Evolutionary conservation across 2,888 invertebrate genomes (phyloP), one percentile per base, ranked within the genome.

Genomic region (Mystacides longicornis): DNA sequence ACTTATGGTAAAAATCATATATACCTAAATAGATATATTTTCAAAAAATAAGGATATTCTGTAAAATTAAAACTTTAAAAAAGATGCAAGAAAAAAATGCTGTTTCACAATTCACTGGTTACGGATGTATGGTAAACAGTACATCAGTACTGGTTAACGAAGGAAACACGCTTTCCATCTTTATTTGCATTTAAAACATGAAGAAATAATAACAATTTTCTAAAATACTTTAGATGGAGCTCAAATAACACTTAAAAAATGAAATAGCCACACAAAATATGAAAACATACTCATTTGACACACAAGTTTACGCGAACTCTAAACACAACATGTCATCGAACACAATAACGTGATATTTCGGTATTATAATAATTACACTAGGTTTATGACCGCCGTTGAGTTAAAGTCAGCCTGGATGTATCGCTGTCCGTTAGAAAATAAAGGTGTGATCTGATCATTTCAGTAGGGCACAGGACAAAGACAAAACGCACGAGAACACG

Each of bases 391-490:
- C 22, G 23, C 16, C 21, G 33, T 33, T 9, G 21, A 31, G 45
- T 21, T 46, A 21, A 22, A 49, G 43, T 49, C 50, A 49, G 54
- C 50, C 50, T 49, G 19, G 23, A n/a, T 42, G 21, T 45, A 33
- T 31, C 19, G 54, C 50, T 50, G 50, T 49, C 54, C 54, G 27
- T 45, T 33, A 21, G 22, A 19, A 27, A 53, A 37, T 37, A 37
- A 37, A 56, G 46, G 50, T 53, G 56, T 56, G 53, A 53, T 53
- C 56, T 53, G 56, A 53, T 53, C 56, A 53, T 56, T 56, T 49
- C 49, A 45, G 52, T 42, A 45, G 31, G 48, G 69, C 69, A 69
- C 67, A 71, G 71, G 69, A 76, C 76, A 76, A 76, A 76, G 61
- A 53, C 73, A 70, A 72, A 65, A 71, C 64, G 70, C 73, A 72